Evolutionary conservation across 30 jellyfish, hydroid and myxozoan genomes (phyloP).

Genomic region (Cassiopea xamachana): DNA sequence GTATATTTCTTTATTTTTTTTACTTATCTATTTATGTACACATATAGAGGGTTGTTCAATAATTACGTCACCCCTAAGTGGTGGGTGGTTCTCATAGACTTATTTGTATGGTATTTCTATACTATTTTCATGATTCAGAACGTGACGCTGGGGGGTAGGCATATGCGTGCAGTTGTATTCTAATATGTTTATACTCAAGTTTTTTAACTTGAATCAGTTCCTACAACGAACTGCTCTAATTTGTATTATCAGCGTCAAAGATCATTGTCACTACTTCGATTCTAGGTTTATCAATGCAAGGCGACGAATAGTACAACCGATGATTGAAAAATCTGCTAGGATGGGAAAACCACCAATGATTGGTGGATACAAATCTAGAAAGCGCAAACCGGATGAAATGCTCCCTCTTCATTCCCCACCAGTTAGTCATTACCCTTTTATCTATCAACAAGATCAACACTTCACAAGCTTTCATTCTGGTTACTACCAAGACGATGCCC

Average conservation of each 20-base stretch:
- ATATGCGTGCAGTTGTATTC: no score
- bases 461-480: constrained; percentile 32
- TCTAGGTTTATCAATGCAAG: constrained; percentile 97
- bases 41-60: no score
- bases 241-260: neutral
- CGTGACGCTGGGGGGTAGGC: no score
- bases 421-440: constrained; percentile 36
- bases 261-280: neutral
- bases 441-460: constrained; percentile 66
- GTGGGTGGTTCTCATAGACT: no score
- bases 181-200: no score
- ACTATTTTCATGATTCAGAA: no score
- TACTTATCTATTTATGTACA: no score
- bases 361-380: constrained; percentile 58
- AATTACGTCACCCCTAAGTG: no score
- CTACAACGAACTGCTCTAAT: neutral
- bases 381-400: constrained; percentile 68
- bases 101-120: no score
- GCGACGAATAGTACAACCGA: constrained; percentile 95
- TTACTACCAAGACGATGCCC: constrained; percentile 43
- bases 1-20: no score
- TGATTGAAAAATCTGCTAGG: constrained; percentile 96
- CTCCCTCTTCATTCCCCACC: constrained; percentile 35
- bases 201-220: neutral
- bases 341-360: constrained; percentile 93